phyloP scores from a whole-genome alignment of 2,888 invertebrate genomes.

The Calephelis perditalis region DNA sequence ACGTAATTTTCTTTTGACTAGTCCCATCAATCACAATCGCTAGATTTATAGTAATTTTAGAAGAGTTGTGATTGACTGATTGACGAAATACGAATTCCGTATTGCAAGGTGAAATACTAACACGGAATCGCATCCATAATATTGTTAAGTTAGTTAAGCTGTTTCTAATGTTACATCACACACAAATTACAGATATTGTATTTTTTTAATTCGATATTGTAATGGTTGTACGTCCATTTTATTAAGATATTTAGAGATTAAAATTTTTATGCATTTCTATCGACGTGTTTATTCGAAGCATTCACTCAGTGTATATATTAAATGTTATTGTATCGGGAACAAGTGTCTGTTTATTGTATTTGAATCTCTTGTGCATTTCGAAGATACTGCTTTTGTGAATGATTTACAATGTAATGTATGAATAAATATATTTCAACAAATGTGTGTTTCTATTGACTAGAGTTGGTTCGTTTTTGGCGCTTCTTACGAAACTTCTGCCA shows the following conservation, averaged over 20 bases:
- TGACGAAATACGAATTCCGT: neutral
- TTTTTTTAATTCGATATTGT: slow-evolving; percentile 55
- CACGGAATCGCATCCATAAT: slow-evolving; percentile 32
- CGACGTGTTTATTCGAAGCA: slow-evolving; percentile 48
- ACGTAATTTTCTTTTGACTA: neutral
- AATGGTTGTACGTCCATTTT: slow-evolving; percentile 66
- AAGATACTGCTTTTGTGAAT: slow-evolving; percentile 66
- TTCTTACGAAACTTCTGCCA: no score
- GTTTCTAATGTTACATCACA: slow-evolving; percentile 54
- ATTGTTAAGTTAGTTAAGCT: slow-evolving; percentile 67
- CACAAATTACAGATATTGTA: slow-evolving; percentile 52
- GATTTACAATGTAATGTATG: slow-evolving; percentile 60
- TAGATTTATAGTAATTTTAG: slow-evolving; percentile 5
- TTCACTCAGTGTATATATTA: slow-evolving; percentile 57
- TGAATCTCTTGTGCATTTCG: slow-evolving; percentile 74
- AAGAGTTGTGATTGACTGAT: slow-evolving; percentile 8
- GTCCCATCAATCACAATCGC: neutral
- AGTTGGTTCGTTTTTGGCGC: no score
- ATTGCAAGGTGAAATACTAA: slow-evolving; percentile 2
- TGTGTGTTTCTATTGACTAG: slow-evolving; percentile 30
- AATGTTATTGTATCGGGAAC: slow-evolving; percentile 47
- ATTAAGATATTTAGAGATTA: slow-evolving; percentile 47
- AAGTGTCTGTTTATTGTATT: slow-evolving; percentile 56
- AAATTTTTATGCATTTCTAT: slow-evolving; percentile 59
- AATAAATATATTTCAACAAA: slow-evolving; percentile 58